A percentile compares a stretch with the other conserved stretches of the same genome.
Conservation (phyloP, 64 coral and sea anemone species). For the Pocillopora verrucosa region DNA sequence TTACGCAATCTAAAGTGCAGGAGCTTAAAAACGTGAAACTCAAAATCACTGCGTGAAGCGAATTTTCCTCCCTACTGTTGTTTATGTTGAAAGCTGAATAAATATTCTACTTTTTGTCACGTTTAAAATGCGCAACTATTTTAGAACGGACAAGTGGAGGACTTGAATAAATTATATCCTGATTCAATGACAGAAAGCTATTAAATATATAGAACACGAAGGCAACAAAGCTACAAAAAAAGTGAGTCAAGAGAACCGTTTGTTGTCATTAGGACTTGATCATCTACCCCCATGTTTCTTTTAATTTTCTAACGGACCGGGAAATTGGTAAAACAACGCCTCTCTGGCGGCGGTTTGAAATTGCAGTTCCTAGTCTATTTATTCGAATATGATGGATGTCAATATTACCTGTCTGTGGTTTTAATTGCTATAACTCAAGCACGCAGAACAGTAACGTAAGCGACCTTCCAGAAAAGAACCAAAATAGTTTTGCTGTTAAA, state of each 20-base stretch:
- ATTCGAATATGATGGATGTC: background rate
- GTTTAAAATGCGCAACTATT: background rate
- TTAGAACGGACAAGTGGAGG: background rate
- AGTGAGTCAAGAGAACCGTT: background rate
- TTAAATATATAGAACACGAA: slow-evolving; percentile 6
- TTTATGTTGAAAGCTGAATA: background rate
- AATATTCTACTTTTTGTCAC: background rate
- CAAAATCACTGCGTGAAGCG: background rate
- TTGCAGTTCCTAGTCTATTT: background rate
- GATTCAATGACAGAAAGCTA: background rate
- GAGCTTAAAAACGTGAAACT: background rate
- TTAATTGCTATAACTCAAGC: background rate
- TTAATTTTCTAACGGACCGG: background rate
- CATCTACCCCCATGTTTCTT: background rate
- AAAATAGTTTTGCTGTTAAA: background rate
- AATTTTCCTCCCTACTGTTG: background rate
- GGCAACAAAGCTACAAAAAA: background rate
- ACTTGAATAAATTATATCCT: background rate
- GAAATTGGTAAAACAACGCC: slow-evolving; percentile 13
- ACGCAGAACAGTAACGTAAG: background rate
- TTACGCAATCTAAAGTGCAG: background rate
- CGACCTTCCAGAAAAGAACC: background rate
- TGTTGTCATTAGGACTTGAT: background rate
- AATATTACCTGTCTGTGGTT: slow-evolving; percentile 24
- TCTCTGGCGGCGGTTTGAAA: background rate